phyloP scores from a whole-genome alignment of 2,113 vertebrate genomes.

The Syngnathus floridae region DNA sequence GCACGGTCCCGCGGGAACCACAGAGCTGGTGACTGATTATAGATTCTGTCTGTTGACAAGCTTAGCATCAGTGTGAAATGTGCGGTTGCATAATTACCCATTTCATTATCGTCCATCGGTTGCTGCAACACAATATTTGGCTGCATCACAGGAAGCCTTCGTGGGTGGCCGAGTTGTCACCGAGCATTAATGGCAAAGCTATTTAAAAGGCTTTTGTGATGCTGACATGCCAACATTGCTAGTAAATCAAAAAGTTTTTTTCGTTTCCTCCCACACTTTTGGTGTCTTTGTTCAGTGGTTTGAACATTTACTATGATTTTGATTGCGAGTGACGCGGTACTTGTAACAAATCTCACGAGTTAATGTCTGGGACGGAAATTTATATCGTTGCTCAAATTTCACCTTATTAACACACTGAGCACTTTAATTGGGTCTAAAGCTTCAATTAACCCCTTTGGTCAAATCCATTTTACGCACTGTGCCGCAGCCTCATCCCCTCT shows the following conservation, averaged over 20 bases:
- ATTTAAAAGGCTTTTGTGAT: slow-evolving; percentile 25
- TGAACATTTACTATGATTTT: slow-evolving; percentile 26
- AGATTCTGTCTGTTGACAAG: slow-evolving; percentile 58
- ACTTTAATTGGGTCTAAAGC: slow-evolving; percentile 2
- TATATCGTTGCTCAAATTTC: not conserved
- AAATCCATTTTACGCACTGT: slow-evolving; percentile 1
- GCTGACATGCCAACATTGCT: slow-evolving; percentile 20
- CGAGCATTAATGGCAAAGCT: slow-evolving; percentile 34
- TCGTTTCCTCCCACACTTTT: slow-evolving; percentile 12
- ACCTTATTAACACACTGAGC: not conserved
- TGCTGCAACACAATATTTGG: slow-evolving; percentile 38
- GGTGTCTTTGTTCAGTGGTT: slow-evolving; percentile 18
- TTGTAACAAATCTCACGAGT: not conserved
- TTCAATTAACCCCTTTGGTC: slow-evolving; percentile 6
- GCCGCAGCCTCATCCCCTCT: not conserved
- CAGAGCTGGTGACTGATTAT: slow-evolving; percentile 62
- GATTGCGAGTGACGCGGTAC: slow-evolving; percentile 12
- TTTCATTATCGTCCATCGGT: slow-evolving; percentile 57
- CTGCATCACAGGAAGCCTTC: slow-evolving; percentile 36
- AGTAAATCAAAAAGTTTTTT: slow-evolving; percentile 30
- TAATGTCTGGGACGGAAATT: not conserved
- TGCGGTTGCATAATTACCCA: slow-evolving; percentile 63
- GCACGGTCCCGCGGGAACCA: slow-evolving; percentile 24
- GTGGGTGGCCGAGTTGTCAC: slow-evolving; percentile 29
- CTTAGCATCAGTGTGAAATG: slow-evolving; percentile 56